Conservation (phyloP, 2,888 invertebrate genomes). For the Drosophila picticornis region DNA sequence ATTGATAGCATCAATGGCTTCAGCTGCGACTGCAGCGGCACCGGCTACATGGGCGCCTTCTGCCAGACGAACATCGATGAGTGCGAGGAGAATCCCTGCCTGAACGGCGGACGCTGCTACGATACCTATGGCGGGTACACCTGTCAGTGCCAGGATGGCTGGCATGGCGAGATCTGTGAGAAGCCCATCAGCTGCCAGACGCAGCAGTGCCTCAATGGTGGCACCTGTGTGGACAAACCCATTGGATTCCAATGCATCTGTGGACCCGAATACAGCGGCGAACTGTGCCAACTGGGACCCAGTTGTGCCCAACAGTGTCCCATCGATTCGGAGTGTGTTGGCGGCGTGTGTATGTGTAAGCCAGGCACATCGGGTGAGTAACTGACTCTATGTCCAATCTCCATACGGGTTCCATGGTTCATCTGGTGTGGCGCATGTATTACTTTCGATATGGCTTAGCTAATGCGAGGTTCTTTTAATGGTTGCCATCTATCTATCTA, state of each 20-base stretch:
- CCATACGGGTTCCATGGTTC: constrained; percentile 28
- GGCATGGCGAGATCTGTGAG: constrained; percentile 92
- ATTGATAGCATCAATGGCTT: constrained; percentile 90
- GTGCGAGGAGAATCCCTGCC: constrained; percentile 90
- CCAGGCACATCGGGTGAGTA: constrained; percentile 84
- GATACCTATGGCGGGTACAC: constrained; percentile 92
- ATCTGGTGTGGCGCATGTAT: constrained; percentile 51
- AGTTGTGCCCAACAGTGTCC: constrained; percentile 86
- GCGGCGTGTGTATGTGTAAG: constrained; percentile 86
- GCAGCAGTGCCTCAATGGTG: constrained; percentile 91
- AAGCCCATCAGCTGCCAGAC: constrained; percentile 88
- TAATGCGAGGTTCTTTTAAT: neutral
- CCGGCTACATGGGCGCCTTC: constrained; percentile 90
- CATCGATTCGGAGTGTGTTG: constrained; percentile 89
- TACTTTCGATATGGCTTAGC: constrained; percentile 14
- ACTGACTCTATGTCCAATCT: neutral
- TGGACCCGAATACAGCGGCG: constrained; percentile 87
- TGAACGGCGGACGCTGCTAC: constrained; percentile 91
- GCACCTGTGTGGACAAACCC: constrained; percentile 87
- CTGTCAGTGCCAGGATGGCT: constrained; percentile 92
- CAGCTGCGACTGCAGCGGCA: constrained; percentile 91
- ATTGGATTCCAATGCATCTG: constrained; percentile 90
- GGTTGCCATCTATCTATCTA: constrained; percentile 5
- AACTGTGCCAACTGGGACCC: constrained; percentile 84
- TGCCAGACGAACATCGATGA: constrained; percentile 94